Conservation (phyloP, 2,888 invertebrate genomes). For the Limenitis camilla region DNA sequence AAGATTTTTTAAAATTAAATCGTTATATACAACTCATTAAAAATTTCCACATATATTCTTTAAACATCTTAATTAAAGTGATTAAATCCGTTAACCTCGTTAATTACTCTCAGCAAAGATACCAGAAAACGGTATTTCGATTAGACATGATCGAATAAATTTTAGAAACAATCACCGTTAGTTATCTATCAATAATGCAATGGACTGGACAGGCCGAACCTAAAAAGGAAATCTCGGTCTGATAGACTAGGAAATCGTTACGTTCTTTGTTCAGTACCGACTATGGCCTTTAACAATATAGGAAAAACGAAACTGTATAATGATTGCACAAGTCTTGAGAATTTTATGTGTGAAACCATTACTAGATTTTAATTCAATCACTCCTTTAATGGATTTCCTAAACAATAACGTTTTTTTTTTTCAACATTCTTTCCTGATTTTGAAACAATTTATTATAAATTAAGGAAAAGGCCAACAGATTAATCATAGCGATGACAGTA, state of each 20-base stretch:
- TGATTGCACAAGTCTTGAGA: slow-evolving; percentile 7
- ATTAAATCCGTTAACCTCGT: no score
- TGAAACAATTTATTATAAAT: no score
- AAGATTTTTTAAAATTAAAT: no score
- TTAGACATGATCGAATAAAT: slow-evolving; percentile 4
- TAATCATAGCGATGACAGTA: neutral
- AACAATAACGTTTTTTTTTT: neutral
- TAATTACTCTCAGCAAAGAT: no score
- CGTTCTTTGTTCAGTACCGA: slow-evolving; percentile 17
- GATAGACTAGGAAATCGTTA: slow-evolving; percentile 23
- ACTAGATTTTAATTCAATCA: neutral
- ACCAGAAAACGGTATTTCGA: neutral
- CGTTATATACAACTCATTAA: no score
- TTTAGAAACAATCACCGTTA: slow-evolving; percentile 21
- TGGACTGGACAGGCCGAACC: slow-evolving; percentile 12
- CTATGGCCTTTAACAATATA: slow-evolving; percentile 13
- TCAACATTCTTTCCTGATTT: no score
- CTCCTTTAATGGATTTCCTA: neutral
- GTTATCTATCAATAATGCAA: slow-evolving; percentile 28
- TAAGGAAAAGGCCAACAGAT: neutral
- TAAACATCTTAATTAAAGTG: no score
- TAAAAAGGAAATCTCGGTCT: slow-evolving; percentile 21
- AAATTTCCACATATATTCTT: no score
- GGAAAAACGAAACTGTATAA: slow-evolving; percentile 11
- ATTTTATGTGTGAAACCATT: slow-evolving; percentile 5